Evolutionary conservation across 2,888 invertebrate genomes (phyloP).

Genomic region (Aromia moschata): DNA sequence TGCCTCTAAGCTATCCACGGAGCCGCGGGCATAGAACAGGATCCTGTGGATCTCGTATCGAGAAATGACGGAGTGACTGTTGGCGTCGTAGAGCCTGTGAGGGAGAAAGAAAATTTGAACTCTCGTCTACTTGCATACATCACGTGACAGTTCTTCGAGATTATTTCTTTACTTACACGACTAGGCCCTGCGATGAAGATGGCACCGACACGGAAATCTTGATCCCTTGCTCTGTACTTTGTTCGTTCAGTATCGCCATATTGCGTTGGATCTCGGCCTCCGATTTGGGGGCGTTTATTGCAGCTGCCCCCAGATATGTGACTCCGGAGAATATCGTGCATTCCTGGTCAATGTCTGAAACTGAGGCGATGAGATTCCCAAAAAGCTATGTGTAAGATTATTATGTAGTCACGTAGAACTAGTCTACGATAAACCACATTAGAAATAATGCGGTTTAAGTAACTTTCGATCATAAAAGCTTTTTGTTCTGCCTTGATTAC

Average conservation of each 20-base stretch:
- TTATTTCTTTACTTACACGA: conserved; percentile 76
- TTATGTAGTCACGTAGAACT: too few relatives aligned
- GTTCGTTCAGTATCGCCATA: conserved; percentile 90
- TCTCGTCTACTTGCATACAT: background rate
- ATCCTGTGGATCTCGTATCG: conserved; percentile 93
- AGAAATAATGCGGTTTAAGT: too few relatives aligned
- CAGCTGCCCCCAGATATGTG: conserved; percentile 90
- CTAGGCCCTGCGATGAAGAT: conserved; percentile 89
- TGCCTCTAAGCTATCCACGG: conserved; percentile 81
- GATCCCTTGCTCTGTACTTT: conserved; percentile 77
- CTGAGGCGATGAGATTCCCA: conserved; percentile 56
- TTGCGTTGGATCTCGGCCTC: conserved; percentile 92
- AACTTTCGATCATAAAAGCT: too few relatives aligned
- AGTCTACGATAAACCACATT: too few relatives aligned
- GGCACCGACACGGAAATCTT: conserved; percentile 94
- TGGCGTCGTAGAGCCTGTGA: conserved; percentile 82
- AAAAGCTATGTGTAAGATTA: conserved; percentile 5
- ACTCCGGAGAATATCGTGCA: conserved; percentile 93
- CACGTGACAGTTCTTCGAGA: background rate
- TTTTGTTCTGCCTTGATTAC: too few relatives aligned
- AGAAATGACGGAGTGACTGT: conserved; percentile 82
- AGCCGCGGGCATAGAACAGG: conserved; percentile 93
- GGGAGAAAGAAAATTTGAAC: conserved; percentile 2
- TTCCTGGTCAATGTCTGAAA: conserved; percentile 86
- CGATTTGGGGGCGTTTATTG: conserved; percentile 91